Conservation (phyloP, 2,113 vertebrate genomes). For the Donacobius atricapilla region DNA sequence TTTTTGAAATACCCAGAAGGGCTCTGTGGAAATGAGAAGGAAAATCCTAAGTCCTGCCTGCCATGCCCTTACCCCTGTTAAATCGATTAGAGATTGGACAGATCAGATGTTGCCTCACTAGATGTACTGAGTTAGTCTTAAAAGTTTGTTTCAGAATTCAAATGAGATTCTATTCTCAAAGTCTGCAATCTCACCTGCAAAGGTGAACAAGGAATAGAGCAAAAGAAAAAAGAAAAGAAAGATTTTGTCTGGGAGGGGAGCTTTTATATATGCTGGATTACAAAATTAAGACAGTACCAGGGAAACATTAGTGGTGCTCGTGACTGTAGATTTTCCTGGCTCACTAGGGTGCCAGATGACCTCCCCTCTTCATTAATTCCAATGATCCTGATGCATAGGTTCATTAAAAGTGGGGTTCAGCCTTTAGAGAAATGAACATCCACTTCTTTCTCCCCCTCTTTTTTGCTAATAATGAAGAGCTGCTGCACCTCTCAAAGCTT, state of each 20-base stretch:
- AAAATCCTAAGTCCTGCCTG: constrained; percentile 23
- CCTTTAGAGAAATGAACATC: not conserved
- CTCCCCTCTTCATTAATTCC: not conserved
- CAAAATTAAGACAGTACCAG: not conserved
- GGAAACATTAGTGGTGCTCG: not conserved
- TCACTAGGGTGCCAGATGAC: not conserved
- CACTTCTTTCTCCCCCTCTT: not conserved
- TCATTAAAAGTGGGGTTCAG: not conserved
- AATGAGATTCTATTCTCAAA: constrained; percentile 21
- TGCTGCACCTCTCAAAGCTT: not conserved
- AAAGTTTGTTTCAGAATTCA: constrained; percentile 22
- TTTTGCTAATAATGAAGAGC: constrained; percentile 25
- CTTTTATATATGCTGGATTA: not conserved
- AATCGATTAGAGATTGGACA: constrained; percentile 25
- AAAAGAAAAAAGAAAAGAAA: not conserved
- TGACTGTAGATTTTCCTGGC: not conserved
- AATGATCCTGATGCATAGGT: not conserved
- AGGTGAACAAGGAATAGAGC: not conserved
- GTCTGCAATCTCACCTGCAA: not conserved
- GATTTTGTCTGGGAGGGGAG: not conserved
- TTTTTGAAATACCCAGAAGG: constrained; percentile 50
- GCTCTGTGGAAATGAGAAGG: not conserved
- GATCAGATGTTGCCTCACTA: constrained; percentile 26
- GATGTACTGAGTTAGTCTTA: not conserved
- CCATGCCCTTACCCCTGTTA: constrained; percentile 15